Percentiles rank a stretch among this genome's conserved stretches.
Conservation (phyloP, 2,888 invertebrate species). For the Andrena flavipes region DNA sequence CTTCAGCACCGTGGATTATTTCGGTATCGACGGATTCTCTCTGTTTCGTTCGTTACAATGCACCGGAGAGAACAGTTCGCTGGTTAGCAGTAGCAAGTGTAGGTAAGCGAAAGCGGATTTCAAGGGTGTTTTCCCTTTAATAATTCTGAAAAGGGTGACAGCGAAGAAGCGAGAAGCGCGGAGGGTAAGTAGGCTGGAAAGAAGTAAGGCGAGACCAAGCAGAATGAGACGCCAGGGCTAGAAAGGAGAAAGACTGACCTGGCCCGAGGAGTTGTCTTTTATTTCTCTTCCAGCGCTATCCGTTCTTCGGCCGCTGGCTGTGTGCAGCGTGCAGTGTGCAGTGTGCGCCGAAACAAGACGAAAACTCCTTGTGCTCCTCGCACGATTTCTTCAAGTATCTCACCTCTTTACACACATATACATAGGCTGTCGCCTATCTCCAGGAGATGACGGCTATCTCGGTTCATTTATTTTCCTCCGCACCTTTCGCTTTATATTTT, state of each 20-base stretch:
- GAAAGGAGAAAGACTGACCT: constrained; percentile 42
- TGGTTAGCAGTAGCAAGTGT: not conserved
- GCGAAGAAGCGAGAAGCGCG: constrained; percentile 17
- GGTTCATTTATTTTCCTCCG: constrained; percentile 14
- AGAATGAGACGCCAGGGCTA: constrained; percentile 22
- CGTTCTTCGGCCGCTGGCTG: constrained; percentile 56
- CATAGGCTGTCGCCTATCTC: constrained; percentile 20
- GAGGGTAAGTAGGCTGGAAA: constrained; percentile 60
- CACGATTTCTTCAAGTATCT: constrained; percentile 69
- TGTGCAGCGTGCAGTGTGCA: not conserved
- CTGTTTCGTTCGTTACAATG: no score
- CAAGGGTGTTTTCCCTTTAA: constrained; percentile 66
- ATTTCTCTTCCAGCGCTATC: constrained; percentile 69
- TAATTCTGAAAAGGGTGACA: constrained; percentile 58
- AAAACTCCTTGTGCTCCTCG: constrained; percentile 64
- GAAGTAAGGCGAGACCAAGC: constrained; percentile 26
- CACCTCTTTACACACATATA: constrained; percentile 35
- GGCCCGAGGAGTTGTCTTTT: constrained; percentile 62
- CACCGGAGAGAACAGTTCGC: not conserved
- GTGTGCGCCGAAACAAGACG: constrained; percentile 65
- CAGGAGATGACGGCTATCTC: not conserved
- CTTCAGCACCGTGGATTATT: not conserved
- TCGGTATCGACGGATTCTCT: not conserved
- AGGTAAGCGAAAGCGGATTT: constrained; percentile 47
- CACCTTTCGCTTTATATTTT: constrained; percentile 5